Base-by-base conservation (phyloP, 2,797 vertebrate species). In the Rhinophrynus dorsalis region DNA sequence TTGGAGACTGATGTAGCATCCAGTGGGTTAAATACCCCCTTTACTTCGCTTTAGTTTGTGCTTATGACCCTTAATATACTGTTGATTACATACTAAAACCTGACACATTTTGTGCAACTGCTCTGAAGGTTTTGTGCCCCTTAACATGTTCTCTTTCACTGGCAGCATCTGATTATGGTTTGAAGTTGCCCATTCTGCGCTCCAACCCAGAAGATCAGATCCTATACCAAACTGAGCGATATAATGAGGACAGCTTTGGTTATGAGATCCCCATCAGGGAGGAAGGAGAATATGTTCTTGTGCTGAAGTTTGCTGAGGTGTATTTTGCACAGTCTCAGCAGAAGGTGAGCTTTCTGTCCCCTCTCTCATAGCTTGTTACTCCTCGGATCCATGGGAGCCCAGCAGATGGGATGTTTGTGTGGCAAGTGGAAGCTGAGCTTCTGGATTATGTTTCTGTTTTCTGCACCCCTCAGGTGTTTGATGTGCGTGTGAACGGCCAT, bases 261-360 rank as follows among this genome's bases (percentile, higher is more conserved):
- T 99, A 99, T 0, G 97, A 99, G 56, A 84, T 99, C 58, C 95
- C 95, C 35, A 95, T 99, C 73, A 92, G 93, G 40, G 97, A 99
- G 18, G 97, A 99, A 78, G 97, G 97, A 47, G 96, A 99, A 78
- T 99, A 99, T 0, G 95, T 98, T 73, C 83, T 99, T 40, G 97
- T 99, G 67, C 71, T 99, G 89, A 99, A 99, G 86, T 99, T 95
- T 79, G 94, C 97, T 0, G 97, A 99, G 71, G 97, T 99, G 69
- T 99, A 99, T 85, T 99, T 99, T 80, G 95, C 96, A 47, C 97
- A 99, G 80, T 99, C 97, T 35, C 97, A 99, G 75, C 97, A 99
- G 84, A 99, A 99, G 95, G 97, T 99, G 84, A 77, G 75, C 27
- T 27, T 48, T 18, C 21, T 10, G 17, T 57, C 21, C 20, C 59